Conservation (phyloP, 1,140 invertebrate species). For the Belonocnema kinseyi region DNA sequence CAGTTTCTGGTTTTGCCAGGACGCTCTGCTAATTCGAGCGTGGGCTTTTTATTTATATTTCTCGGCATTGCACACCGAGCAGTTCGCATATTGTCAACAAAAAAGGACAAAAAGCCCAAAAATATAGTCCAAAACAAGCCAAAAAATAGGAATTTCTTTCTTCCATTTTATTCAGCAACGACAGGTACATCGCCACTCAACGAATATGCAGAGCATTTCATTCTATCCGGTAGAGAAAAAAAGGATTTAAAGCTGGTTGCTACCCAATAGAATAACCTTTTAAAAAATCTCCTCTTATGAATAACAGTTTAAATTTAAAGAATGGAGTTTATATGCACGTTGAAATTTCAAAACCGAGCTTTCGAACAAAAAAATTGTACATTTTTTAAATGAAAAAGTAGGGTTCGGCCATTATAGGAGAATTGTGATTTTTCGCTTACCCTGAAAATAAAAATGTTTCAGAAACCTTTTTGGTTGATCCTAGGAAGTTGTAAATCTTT, state of each 20-base stretch:
- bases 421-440: no score
- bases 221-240: background rate
- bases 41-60: constrained; percentile 53
- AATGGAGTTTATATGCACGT: no score
- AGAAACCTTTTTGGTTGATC: no score
- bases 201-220: constrained; percentile 14
- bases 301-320: no score
- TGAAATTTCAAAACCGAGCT: no score
- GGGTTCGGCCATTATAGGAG: no score
- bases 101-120: background rate
- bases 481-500: no score
- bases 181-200: constrained; percentile 12
- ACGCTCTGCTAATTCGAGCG: constrained; percentile 52
- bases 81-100: constrained; percentile 26
- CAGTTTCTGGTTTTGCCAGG: constrained; percentile 57
- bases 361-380: no score
- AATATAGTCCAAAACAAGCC: background rate
- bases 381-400: no score
- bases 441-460: no score
- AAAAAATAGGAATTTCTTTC: background rate
- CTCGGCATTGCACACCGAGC: constrained; percentile 38
- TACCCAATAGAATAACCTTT: background rate
- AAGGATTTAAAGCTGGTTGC: background rate
- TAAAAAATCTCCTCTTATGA: constrained; percentile 4
- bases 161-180: background rate